A percentile compares a stretch with the other conserved stretches of the same genome.
Evolutionary conservation across 2,113 vertebrate genomes (phyloP).

Genomic region (Origma solitaria): DNA sequence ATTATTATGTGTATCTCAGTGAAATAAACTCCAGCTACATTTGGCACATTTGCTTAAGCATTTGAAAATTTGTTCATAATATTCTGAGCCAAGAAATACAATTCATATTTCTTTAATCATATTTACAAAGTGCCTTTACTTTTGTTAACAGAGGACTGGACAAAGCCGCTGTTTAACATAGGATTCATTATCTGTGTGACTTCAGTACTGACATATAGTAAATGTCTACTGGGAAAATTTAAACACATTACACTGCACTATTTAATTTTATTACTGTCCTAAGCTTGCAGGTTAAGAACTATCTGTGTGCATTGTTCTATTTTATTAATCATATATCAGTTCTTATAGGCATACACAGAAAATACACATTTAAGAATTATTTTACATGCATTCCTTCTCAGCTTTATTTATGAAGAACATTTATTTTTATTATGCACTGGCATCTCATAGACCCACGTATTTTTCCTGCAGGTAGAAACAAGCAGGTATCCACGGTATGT

Average conservation of each 20-base stretch:
- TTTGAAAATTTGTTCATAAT: background rate
- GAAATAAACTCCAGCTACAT: background rate
- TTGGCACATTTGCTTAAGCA: background rate
- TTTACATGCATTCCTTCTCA: background rate
- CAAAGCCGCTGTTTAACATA: background rate
- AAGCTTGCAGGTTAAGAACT: background rate
- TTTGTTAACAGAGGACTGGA: background rate
- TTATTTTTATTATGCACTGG: background rate
- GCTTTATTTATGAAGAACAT: background rate
- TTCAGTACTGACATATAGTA: background rate
- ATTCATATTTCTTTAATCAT: background rate
- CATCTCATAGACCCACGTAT: background rate
- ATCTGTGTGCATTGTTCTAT: background rate
- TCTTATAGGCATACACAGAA: background rate
- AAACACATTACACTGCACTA: background rate
- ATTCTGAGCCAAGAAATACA: background rate
- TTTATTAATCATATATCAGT: fast-evolving
- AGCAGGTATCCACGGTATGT: background rate
- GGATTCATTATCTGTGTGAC: background rate
- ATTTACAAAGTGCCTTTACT: background rate
- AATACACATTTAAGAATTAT: background rate
- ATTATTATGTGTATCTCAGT: background rate
- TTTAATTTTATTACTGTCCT: background rate
- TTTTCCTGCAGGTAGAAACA: background rate
- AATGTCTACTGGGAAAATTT: background rate